Base-by-base conservation (phyloP, 1,140 invertebrate genomes). In the Thalassaphorura encarpata region DNA sequence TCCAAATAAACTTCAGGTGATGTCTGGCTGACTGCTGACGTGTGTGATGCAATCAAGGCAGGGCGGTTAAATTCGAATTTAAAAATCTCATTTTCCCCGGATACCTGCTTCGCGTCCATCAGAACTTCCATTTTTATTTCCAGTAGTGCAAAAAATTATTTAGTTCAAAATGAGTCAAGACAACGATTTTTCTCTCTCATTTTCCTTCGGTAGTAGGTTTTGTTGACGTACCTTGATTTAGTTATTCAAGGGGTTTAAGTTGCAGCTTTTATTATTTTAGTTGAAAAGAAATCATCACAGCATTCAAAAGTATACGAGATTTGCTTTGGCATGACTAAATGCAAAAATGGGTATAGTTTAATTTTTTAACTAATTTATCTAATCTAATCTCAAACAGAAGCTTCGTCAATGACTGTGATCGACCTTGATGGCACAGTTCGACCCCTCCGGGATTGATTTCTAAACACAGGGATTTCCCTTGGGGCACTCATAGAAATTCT, bases 391-490 rank as follows among this genome's bases (percentile, higher is more conserved):
- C 67, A 76, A 50, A 73, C 68, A 54, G 75, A 76, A 19, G 80
- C 82, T 66, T 85, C 83, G 68, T 84, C 82, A 66, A 84, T 84
- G 67, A 84, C 81, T 53, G 82, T 83, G 52, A 85, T 84, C 63
- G 58, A 49, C 68, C 66, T 28, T 24, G 63, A 66, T 40, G 61
- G 59, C 13, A 48, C 26, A 23, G 58, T 47, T 49, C 45, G 19
- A 1, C 46, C 36, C 45, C 40, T 36, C 49, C 54, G 33, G n/a
- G 43, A 45, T 33, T 39, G 31, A 45, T 50, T 59, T 29, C 55
- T 52, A 40, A 64, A 64, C 19, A 56, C 16, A 15, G 63, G 59
- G 18, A 64, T 64, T 59, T 64, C 63, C 36, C 63, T 54, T n/a
- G 49, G 58, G 29, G 42, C 24, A 31, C 43, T 43, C 15, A 54